phyloP scores from a whole-genome alignment of 2,113 vertebrate species.

The Nothoprocta perdicaria region DNA sequence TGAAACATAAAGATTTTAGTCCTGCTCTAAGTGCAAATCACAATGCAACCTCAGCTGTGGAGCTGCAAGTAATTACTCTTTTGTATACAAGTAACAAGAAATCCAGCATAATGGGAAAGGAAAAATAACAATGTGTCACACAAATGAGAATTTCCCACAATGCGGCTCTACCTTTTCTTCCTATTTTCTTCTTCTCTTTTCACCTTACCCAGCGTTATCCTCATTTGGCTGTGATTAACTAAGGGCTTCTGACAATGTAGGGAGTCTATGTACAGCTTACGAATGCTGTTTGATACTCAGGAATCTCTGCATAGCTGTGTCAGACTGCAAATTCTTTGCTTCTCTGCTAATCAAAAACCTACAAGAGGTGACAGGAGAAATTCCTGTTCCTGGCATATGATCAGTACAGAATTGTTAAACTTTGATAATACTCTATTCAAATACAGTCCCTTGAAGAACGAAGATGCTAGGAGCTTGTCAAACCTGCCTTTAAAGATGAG shows the following conservation, averaged over 20 bases:
- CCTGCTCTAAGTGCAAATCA: neutral
- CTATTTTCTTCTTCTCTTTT: neutral
- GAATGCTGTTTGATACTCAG: neutral
- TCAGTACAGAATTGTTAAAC: conserved; percentile 24
- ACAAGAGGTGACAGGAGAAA: neutral
- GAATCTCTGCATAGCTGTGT: neutral
- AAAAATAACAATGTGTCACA: neutral
- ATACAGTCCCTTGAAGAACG: neutral
- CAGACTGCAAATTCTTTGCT: neutral
- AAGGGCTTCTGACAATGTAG: neutral
- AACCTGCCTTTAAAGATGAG: neutral
- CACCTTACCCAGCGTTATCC: neutral
- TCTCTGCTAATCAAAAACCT: neutral
- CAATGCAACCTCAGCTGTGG: neutral
- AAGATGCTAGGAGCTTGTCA: neutral
- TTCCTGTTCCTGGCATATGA: neutral
- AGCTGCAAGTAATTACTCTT: conserved; percentile 12
- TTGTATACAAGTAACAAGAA: neutral
- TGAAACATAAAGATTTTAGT: neutral
- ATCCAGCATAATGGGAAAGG: neutral
- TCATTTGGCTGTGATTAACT: neutral
- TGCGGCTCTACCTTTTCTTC: neutral
- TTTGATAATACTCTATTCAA: neutral
- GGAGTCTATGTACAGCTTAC: neutral
- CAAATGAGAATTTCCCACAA: neutral